Base-by-base conservation (phyloP, 2,797 vertebrate genomes). In the Phoxinus dragarum region DNA sequence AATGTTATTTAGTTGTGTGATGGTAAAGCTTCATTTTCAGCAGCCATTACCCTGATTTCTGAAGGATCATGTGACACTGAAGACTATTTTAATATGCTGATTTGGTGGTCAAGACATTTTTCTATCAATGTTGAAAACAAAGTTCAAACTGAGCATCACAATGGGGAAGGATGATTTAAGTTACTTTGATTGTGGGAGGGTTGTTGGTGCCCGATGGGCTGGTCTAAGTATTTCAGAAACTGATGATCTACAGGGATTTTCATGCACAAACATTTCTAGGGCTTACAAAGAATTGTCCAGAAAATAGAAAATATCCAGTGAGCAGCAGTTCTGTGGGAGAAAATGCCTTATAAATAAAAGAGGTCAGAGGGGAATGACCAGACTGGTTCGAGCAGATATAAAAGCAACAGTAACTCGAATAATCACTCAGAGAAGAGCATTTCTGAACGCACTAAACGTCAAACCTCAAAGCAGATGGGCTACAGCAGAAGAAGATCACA, bases 281-380 rank as follows among this genome's bases (percentile, higher is more conserved):
- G 42, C 19, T 74, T 74, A 74, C 44, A 52, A 19, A 74, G 27
- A 74, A 52, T 21, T 47, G 9, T 34, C 9, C 5, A 14, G 17
- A 19, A 52, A 74, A 74, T 9, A 34, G 17, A 21, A 74, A 74
- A 74, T 36, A 34, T 74, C 49, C 44, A 34, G 17, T 79, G 66
- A 84, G 74, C 2, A 61, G 80, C 74, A 64, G 56, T 86, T 77
- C 75, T 80, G 12, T 86, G 69, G 84, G 81, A 4, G 40, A 80
- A 86, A 86, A 86, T 86, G 77, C 72, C 82, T 88, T 88, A 71
- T 84, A 82, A 77, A 86, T 78, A 52, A 71, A 71, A 84, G 81
- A 86, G 78, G 72, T 87, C 82, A 88, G 85, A 84, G 77, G 76
- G 81, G 71, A 81, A 78, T 78, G 72, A 82, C 74, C 75, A 56